Evolutionary conservation across 2,888 invertebrate genomes (phyloP).

Genomic region (Leptarthrus brevirostris): DNA sequence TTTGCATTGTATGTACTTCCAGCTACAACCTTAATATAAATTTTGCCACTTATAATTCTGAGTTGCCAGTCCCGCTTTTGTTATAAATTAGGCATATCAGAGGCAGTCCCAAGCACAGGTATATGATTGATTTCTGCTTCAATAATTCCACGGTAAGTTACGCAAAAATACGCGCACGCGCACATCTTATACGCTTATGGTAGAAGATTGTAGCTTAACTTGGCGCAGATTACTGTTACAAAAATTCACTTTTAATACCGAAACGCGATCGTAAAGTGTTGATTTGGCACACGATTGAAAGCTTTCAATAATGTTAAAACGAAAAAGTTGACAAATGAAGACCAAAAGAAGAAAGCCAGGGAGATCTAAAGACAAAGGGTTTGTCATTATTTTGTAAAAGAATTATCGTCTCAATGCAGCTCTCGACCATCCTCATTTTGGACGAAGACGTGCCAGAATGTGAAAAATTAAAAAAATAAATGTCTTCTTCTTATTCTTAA

Average conservation of each 20-base stretch:
- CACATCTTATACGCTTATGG: slow-evolving; percentile 23
- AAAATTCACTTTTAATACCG: slow-evolving; percentile 40
- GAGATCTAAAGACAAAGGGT: not conserved
- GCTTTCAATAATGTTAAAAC: slow-evolving; percentile 3
- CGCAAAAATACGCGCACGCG: slow-evolving; percentile 46
- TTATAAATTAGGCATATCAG: slow-evolving; percentile 24
- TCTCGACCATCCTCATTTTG: slow-evolving; percentile 20
- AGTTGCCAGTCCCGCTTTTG: slow-evolving; percentile 12
- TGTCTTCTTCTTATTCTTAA: not conserved
- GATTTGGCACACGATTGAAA: slow-evolving; percentile 9
- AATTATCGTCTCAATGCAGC: too few relatives aligned
- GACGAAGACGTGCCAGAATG: slow-evolving; percentile 33
- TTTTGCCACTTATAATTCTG: slow-evolving; percentile 17
- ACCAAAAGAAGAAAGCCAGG: not conserved
- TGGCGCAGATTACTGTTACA: slow-evolving; percentile 36
- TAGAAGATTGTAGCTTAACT: slow-evolving; percentile 15
- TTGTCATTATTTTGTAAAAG: not conserved
- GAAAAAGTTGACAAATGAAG: slow-evolving; percentile 2
- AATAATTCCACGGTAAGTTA: slow-evolving; percentile 43
- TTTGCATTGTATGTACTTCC: not conserved
- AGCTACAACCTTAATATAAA: slow-evolving; percentile 16
- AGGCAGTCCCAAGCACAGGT: too few relatives aligned
- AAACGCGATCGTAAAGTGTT: slow-evolving; percentile 8
- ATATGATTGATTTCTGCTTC: slow-evolving; percentile 38
- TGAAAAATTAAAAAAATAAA: not conserved